Conservation (phyloP, 2,113 vertebrate genomes). For the Caranx melampygus region DNA sequence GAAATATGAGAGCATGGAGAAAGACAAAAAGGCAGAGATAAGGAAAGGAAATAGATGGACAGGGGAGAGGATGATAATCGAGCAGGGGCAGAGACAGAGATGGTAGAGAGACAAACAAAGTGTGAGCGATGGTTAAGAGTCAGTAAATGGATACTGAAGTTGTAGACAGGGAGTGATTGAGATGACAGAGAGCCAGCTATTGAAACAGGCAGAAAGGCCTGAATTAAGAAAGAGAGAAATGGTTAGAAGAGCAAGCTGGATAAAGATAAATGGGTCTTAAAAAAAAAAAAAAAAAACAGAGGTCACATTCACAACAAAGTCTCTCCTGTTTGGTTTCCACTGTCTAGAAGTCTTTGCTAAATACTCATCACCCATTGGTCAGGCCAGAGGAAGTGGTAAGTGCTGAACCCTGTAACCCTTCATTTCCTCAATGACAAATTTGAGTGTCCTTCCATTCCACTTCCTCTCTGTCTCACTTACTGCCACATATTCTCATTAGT, state of each 20-base stretch:
- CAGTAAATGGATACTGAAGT: conserved; percentile 51
- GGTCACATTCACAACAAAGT: conserved; percentile 54
- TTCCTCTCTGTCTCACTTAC: conserved; percentile 73
- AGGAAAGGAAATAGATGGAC: conserved; percentile 49
- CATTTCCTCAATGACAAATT: conserved; percentile 77
- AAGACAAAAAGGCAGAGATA: conserved; percentile 44
- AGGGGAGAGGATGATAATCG: conserved; percentile 50
- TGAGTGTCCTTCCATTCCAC: conserved; percentile 70
- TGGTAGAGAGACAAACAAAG: conserved; percentile 61
- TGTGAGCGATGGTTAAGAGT: conserved; percentile 59
- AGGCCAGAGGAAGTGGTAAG: conserved; percentile 46
- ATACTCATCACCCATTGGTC: conserved; percentile 65
- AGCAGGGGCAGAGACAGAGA: conserved; percentile 34
- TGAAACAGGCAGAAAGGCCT: conserved; percentile 33
- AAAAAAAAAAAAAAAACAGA: conserved; percentile 45
- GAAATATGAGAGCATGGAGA: conserved; percentile 55
- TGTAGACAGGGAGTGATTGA: conserved; percentile 33
- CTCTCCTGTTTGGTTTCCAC: conserved; percentile 24
- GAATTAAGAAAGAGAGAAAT: conserved; percentile 27
- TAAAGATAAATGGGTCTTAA: conserved; percentile 42
- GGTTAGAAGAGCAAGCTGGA: conserved; percentile 21
- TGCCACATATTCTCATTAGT: conserved; percentile 73
- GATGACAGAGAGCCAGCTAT: conserved; percentile 22
- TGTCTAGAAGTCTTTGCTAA: conserved; percentile 29
- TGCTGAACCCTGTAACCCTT: conserved; percentile 57